Base-by-base conservation (phyloP, 2,888 invertebrate species). In the Drosophila peninsularis region DNA sequence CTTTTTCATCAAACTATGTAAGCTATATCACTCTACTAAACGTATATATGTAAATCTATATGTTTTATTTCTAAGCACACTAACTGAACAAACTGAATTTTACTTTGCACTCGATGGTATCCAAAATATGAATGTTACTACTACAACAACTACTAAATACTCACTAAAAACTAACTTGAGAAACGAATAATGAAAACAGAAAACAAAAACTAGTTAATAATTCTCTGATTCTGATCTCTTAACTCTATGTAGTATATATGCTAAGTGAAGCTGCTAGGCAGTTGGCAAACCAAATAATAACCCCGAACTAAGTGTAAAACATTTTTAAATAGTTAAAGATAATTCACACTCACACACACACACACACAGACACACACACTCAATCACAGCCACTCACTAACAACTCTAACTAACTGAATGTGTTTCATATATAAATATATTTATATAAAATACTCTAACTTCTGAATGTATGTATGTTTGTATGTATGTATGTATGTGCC, bases 1-100 rank as follows among this genome's bases (percentile, higher is more conserved):
- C 81, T 83, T 78, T 65, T 81, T 81, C 73, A 52, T 78, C 75
- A 74, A 79, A 65, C 67, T 72, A 80, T 45, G 58, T 80, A 80
- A 74, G 74, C 73, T 64, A 42, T 71, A 63, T 62, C 55, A 58
- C 41, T 62, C 27, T 57, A 47, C 50, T 50, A 50, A 3, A 32
- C 19, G 14, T 9, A 13, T 49, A 19, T 50, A 10, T 34, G 7
- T 36, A 14, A 13, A 50, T 50, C 19, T 36, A 56, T 65, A 54
- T 65, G 36, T 68, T 65, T 65, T 58, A 64, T 39, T 47, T 32
- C 17, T 47, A 50, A 50, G 50, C 54, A 62, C 61, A 62, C 61
- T 61, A 36, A 41, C 36, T 62, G 64, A 71, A 66, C 54, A 53
- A 72, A 39, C 56, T 66, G 47, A 62, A 27, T 54, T 75, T 66